Evolutionary conservation across 2,888 invertebrate genomes (phyloP).

Genomic region (Boloria selene): DNA sequence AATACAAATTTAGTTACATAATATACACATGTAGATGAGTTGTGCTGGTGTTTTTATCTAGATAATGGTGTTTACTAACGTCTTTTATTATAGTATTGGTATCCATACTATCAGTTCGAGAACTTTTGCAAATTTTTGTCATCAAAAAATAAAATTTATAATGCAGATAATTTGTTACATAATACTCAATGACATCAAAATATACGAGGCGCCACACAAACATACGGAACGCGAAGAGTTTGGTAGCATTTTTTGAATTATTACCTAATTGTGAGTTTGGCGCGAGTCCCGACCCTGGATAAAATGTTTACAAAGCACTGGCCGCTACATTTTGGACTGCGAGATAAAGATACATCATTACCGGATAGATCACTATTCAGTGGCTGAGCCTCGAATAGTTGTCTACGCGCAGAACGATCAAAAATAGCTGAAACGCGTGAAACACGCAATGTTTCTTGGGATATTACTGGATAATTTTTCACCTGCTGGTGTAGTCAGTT

Average conservation of each 20-base stretch:
- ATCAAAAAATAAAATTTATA: too few species aligned
- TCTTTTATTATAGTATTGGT: too few species aligned
- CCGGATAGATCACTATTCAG: not conserved
- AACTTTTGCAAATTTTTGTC: too few species aligned
- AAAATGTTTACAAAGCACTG: slow-evolving; percentile 31
- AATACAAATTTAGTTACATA: too few species aligned
- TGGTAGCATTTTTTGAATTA: slow-evolving; percentile 13
- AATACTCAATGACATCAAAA: too few species aligned
- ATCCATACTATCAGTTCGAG: too few species aligned
- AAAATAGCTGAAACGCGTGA: slow-evolving; percentile 39
- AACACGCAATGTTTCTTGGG: slow-evolving; percentile 46
- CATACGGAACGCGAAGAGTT: too few species aligned
- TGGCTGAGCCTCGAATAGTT: slow-evolving; percentile 9
- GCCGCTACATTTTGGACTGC: slow-evolving; percentile 18
- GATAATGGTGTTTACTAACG: too few species aligned
- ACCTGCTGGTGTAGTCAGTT: slow-evolving; percentile 6
- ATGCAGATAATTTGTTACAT: too few species aligned
- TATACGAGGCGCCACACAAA: not conserved
- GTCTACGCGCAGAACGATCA: slow-evolving; percentile 36
- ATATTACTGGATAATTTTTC: slow-evolving; percentile 50
- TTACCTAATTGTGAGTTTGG: slow-evolving; percentile 29
- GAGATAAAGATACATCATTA: not conserved
- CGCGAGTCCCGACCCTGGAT: slow-evolving; percentile 26
- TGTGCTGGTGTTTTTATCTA: too few species aligned
- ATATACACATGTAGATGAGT: too few species aligned